A percentile compares a stretch with the other conserved stretches of the same genome.
phyloP scores from a whole-genome alignment of 2,113 vertebrate species.

The Tonatia bakeri region DNA sequence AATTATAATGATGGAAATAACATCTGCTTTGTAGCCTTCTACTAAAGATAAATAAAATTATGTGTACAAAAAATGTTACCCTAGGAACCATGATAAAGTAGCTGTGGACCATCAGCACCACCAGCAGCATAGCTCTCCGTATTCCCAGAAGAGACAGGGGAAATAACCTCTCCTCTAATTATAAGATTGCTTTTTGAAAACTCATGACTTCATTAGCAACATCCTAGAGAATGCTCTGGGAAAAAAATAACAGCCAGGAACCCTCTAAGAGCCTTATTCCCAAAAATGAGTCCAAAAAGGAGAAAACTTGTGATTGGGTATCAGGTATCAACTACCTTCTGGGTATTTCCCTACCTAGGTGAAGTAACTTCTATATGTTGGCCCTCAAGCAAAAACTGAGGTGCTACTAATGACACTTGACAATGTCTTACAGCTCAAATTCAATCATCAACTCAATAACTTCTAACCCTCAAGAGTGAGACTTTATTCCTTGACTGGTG shows the following conservation, averaged over 20 bases:
- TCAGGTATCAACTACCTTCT: neutral
- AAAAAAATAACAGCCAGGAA: neutral
- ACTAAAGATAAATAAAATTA: conserved; percentile 22
- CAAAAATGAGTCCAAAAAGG: neutral
- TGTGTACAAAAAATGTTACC: neutral
- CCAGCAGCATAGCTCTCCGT: neutral
- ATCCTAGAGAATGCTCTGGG: neutral
- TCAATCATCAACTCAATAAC: neutral
- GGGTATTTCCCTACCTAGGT: neutral
- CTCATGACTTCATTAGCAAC: neutral
- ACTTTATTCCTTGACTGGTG: neutral
- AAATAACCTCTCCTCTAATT: neutral
- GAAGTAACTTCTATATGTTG: neutral
- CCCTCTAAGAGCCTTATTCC: neutral
- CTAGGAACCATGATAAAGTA: neutral
- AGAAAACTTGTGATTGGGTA: neutral
- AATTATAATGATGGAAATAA: neutral
- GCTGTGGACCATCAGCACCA: neutral
- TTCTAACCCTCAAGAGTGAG: neutral
- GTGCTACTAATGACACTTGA: neutral
- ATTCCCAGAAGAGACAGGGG: neutral
- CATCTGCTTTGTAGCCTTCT: neutral
- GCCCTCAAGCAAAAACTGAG: neutral
- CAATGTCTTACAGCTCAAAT: neutral
- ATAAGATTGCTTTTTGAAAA: neutral